These are phyloP conservation scores for Ferrisia virgata DNA, from an alignment of 2,888 invertebrate genomes.

Conservation along the genomic window DNA sequence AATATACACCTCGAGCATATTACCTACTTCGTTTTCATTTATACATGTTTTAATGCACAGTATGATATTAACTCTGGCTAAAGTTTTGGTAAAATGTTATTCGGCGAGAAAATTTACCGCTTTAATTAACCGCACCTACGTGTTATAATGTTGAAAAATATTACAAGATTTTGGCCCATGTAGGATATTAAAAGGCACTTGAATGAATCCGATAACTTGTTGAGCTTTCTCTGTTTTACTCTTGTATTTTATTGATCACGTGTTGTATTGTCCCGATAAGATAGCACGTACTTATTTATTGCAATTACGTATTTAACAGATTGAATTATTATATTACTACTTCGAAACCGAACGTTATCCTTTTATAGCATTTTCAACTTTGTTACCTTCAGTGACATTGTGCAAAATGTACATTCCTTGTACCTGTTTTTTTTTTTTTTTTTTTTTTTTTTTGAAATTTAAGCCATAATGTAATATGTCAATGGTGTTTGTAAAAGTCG, in stretches of 20 bases:
- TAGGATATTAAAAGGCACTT: not conserved
- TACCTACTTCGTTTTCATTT: not conserved
- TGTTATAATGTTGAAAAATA: not conserved
- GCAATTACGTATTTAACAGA: not conserved
- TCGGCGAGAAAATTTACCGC: not conserved
- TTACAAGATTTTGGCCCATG: not conserved
- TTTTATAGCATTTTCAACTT: conserved; percentile 8
- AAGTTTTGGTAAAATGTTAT: not conserved
- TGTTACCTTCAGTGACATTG: not conserved
- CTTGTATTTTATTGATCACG: not conserved
- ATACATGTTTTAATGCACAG: not conserved
- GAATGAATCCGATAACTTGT: not conserved
- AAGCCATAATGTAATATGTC: not conserved
- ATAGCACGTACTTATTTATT: not conserved
- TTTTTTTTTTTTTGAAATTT: not conserved
- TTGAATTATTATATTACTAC: not conserved
- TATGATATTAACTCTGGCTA: no score
- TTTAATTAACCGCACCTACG: not conserved
- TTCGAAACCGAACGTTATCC: not conserved
- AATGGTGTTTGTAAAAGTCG: not conserved
- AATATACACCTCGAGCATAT: not conserved
- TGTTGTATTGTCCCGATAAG: not conserved
- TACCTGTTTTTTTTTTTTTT: not conserved
- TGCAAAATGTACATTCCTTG: not conserved
- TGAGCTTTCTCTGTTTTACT: not conserved